Conservation (phyloP, 2,888 invertebrate species). For the Hyles lineata region DNA sequence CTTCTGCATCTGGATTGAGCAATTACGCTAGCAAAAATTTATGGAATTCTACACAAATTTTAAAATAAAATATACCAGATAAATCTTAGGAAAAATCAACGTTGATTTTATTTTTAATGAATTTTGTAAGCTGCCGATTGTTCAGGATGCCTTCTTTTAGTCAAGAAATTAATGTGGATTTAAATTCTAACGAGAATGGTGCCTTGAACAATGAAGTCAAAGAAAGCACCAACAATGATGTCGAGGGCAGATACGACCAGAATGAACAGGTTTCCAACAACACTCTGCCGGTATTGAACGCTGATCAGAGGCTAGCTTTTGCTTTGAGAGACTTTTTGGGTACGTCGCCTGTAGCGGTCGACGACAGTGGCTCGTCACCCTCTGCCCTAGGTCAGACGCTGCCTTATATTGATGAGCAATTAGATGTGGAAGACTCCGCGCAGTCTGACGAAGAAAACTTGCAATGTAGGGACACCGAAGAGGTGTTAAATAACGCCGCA, state of each 20-base stretch:
- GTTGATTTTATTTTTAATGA: constrained; percentile 40
- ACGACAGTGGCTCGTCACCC: constrained; percentile 59
- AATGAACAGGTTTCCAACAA: constrained; percentile 53
- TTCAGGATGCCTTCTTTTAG: constrained; percentile 75
- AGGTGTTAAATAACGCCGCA: constrained; percentile 75
- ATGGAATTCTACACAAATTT: constrained; percentile 13
- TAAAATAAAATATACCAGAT: neutral
- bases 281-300: constrained; percentile 62
- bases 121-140: constrained; percentile 48
- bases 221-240: constrained; percentile 56
- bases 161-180: constrained; percentile 75
- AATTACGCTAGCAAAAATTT: constrained; percentile 38
- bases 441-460: constrained; percentile 70
- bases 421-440: constrained; percentile 55
- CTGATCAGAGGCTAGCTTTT: constrained; percentile 71
- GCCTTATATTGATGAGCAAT: constrained; percentile 74
- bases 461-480: constrained; percentile 66
- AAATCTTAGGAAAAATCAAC: neutral
- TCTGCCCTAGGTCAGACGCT: constrained; percentile 59
- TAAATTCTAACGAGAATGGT: constrained; percentile 70
- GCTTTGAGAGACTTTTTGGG: constrained; percentile 73
- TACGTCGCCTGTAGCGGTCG: constrained; percentile 51
- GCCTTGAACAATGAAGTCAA: constrained; percentile 60
- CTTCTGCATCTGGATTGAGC: constrained; percentile 49
- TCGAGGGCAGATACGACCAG: constrained; percentile 52